Percentiles rank a stretch among this genome's conserved stretches.
phyloP scores from a whole-genome alignment of 1,140 invertebrate genomes.

The Leptinotarsa defecta region DNA sequence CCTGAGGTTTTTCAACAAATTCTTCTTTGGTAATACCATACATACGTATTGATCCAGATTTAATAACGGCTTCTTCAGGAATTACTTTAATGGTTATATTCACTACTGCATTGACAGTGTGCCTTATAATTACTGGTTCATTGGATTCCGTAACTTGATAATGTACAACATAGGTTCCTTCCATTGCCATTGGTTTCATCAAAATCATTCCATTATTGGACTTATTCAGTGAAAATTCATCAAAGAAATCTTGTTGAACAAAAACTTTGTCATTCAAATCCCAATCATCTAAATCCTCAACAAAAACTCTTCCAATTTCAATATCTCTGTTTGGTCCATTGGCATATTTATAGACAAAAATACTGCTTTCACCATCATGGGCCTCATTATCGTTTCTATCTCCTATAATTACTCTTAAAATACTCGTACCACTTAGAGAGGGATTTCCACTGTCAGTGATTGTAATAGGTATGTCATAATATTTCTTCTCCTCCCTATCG shows the following conservation, averaged over 20 bases:
- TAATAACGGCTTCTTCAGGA: constrained; percentile 85
- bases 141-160: constrained; percentile 75
- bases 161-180: constrained; percentile 70
- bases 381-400: constrained; percentile 90
- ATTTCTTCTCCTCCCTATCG: constrained; percentile 87
- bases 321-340: constrained; percentile 61
- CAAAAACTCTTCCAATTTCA: constrained; percentile 87
- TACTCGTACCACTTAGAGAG: constrained; percentile 72
- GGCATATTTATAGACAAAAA: constrained; percentile 91
- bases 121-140: constrained; percentile 55
- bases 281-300: constrained; percentile 91
- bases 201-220: constrained; percentile 80
- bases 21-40: constrained; percentile 80
- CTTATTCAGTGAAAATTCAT: constrained; percentile 70
- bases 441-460: constrained; percentile 83
- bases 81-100: constrained; percentile 84
- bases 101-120: constrained; percentile 77
- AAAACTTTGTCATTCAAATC: constrained; percentile 89
- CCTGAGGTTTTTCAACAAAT: constrained; percentile 71
- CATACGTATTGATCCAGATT: constrained; percentile 88
- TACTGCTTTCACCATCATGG: constrained; percentile 78
- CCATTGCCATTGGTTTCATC: constrained; percentile 71
- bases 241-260: constrained; percentile 62
- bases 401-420: constrained; percentile 83
- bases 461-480: constrained; percentile 84